Conservation (phyloP, 2,797 vertebrate species). For the Etheostoma perlongum region DNA sequence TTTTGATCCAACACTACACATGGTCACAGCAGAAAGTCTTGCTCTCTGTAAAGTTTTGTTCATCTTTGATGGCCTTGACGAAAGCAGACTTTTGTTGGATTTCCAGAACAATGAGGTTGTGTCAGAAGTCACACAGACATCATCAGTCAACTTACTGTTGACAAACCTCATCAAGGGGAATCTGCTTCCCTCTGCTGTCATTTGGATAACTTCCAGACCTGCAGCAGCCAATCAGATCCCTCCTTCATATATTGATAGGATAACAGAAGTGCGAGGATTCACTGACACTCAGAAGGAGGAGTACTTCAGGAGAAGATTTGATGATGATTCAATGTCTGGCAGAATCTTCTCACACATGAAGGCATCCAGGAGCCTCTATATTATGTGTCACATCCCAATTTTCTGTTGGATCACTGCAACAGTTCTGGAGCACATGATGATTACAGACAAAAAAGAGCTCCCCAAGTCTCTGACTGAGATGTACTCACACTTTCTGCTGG, state of each 20-base stretch:
- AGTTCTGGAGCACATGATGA: constrained; percentile 38
- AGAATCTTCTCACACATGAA: constrained; percentile 43
- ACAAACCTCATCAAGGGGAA: constrained; percentile 34
- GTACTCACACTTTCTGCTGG: constrained; percentile 54
- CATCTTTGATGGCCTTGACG: constrained; percentile 22
- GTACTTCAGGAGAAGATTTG: constrained; percentile 52
- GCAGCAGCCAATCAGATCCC: constrained; percentile 1
- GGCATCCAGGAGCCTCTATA: no score
- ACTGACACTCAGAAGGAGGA: constrained; percentile 16
- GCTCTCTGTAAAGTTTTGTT: constrained; percentile 50
- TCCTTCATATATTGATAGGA: constrained; percentile 7
- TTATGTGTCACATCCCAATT: constrained; percentile 64
- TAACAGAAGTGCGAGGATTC: constrained; percentile 49
- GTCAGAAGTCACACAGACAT: constrained; percentile 40
- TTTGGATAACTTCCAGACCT: no score
- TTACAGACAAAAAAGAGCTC: constrained; percentile 10
- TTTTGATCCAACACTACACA: constrained; percentile 36
- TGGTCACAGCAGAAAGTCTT: constrained; percentile 30
- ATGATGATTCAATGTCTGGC: constrained; percentile 11
- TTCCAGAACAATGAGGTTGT: constrained; percentile 27
- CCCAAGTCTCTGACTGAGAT: constrained; percentile 57
- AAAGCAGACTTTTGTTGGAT: constrained; percentile 47
- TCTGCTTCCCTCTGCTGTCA: no score
- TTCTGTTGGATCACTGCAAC: constrained; percentile 57
- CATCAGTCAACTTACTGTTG: constrained; percentile 32